phyloP scores from a whole-genome alignment of 2,888 invertebrate species.

The Euplagia quadripunctaria region DNA sequence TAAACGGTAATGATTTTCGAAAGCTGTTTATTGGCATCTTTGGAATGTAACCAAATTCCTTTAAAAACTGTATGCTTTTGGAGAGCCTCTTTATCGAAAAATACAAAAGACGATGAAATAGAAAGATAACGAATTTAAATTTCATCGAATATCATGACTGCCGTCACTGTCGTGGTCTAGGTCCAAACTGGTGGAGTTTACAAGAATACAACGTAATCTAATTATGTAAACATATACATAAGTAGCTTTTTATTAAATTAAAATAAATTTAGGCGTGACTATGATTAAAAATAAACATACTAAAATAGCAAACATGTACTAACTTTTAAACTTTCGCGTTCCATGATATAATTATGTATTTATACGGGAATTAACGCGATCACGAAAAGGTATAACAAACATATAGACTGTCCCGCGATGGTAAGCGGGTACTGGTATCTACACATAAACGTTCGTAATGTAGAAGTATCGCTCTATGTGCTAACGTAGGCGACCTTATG shows the following conservation, averaged over 20 bases:
- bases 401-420: too few species aligned
- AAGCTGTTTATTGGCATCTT: background rate
- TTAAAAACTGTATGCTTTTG: background rate
- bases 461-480: background rate
- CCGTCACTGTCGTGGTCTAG: background rate
- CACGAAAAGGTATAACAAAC: too few species aligned
- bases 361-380: too few species aligned
- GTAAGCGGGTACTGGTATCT: too few species aligned
- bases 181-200: background rate
- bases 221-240: too few species aligned
- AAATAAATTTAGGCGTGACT: too few species aligned
- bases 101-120: background rate
- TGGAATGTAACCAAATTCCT: background rate
- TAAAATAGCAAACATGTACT: too few species aligned
- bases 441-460: background rate
- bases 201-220: background rate
- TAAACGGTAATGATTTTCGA: constrained; percentile 25
- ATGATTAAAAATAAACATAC: too few species aligned
- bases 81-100: background rate
- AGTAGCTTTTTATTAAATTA: too few species aligned
- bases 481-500: background rate
- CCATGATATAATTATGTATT: too few species aligned
- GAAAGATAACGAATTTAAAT: background rate
- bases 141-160: background rate
- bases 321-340: too few species aligned